Conservation (phyloP, 2,797 vertebrate genomes). For the Leptodactylus fallax region DNA sequence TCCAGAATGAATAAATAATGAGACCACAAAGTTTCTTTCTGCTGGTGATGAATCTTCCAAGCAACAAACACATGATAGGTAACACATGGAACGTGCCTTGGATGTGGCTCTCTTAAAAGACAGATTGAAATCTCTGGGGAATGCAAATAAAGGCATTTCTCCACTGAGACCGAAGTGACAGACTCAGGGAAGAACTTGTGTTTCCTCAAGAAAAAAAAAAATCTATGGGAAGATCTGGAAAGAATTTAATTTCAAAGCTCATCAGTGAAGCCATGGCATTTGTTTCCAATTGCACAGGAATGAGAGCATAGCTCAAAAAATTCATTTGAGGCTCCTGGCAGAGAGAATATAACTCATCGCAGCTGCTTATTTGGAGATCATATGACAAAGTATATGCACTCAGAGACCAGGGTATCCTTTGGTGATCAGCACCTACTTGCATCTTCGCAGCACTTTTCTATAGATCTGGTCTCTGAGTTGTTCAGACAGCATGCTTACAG, state of each 20-base stretch:
- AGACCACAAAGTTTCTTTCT: conserved; percentile 58
- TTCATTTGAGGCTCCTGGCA: conserved; percentile 71
- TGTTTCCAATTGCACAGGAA: conserved; percentile 74
- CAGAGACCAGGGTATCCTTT: conserved; percentile 68
- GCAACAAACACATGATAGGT: conserved; percentile 66
- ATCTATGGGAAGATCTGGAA: conserved; percentile 67
- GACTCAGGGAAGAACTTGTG: conserved; percentile 70
- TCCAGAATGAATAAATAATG: conserved; percentile 68
- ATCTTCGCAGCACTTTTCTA: conserved; percentile 69
- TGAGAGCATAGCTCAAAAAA: conserved; percentile 70
- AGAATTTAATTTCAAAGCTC: conserved; percentile 73
- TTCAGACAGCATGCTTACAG: conserved; percentile 75
- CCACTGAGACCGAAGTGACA: conserved; percentile 67
- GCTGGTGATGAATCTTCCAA: conserved; percentile 58
- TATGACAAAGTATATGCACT: conserved; percentile 70
- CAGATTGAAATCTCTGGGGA: conserved; percentile 56
- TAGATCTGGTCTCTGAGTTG: conserved; percentile 66
- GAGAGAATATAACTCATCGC: conserved; percentile 71
- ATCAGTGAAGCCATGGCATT: conserved; percentile 67
- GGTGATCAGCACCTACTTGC: conserved; percentile 69
- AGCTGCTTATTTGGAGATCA: conserved; percentile 72
- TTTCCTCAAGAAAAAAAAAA: conserved; percentile 68
- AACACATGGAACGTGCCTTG: conserved; percentile 66
- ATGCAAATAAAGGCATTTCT: conserved; percentile 63
- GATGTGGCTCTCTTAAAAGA: conserved; percentile 70